phyloP scores from a whole-genome alignment of 2,113 vertebrate genomes.

The Argyrosomus japonicus region DNA sequence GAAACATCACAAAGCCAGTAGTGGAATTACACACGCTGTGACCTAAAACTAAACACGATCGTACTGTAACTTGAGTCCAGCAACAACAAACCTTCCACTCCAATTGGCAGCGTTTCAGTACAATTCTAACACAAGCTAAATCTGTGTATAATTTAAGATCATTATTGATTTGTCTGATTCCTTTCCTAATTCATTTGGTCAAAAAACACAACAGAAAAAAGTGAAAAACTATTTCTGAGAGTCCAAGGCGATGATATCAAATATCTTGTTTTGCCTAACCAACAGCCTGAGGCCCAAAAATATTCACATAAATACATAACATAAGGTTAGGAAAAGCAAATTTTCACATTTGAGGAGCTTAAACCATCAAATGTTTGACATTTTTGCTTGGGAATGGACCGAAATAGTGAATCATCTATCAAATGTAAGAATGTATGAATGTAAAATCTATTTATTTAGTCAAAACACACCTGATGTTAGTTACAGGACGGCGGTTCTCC shows the following conservation, averaged over 20 bases:
- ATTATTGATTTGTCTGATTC: background rate
- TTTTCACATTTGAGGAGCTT: no score
- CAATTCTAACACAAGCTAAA: background rate
- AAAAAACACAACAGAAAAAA: background rate
- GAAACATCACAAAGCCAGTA: background rate
- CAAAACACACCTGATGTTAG: constrained; percentile 90
- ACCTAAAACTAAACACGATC: background rate
- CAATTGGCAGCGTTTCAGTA: background rate
- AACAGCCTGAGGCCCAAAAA: background rate
- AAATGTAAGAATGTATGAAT: no score
- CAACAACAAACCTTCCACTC: background rate
- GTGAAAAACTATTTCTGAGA: background rate
- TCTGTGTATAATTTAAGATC: background rate
- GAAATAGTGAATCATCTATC: no score
- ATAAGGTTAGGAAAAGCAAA: no score
- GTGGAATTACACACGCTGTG: background rate
- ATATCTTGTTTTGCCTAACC: background rate
- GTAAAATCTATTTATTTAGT: background rate
- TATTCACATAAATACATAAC: no score
- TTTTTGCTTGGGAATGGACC: no score
- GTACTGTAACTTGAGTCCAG: background rate
- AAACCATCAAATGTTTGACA: no score
- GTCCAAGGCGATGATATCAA: background rate
- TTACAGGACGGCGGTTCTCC: constrained; percentile 89
- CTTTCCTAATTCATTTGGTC: background rate